These are phyloP conservation scores for Telmatherina bonti DNA, from an alignment of 2,797 vertebrate genomes.

Conservation along the genomic window DNA sequence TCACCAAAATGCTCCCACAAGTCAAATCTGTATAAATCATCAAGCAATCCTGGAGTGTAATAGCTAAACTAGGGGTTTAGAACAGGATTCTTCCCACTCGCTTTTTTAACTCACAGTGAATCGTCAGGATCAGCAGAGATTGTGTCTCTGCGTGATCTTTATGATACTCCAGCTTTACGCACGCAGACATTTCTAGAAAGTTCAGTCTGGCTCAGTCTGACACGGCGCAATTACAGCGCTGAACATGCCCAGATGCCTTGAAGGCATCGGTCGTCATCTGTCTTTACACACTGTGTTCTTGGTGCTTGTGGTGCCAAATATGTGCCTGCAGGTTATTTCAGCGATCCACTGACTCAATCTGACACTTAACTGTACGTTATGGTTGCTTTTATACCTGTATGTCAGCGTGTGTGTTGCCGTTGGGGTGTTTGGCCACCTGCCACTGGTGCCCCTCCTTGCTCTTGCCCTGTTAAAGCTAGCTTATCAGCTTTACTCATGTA, in stretches of 20 bases:
- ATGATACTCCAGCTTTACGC: not conserved
- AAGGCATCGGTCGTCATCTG: slow-evolving; percentile 24
- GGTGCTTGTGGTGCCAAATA: not conserved
- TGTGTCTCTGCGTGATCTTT: not conserved
- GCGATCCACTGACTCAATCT: slow-evolving; percentile 15
- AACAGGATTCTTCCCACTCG: not conserved
- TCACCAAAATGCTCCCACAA: slow-evolving; percentile 18
- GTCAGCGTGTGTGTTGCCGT: not conserved
- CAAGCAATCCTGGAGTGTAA: slow-evolving; percentile 11
- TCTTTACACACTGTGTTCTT: slow-evolving; percentile 1
- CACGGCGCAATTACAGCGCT: slow-evolving; percentile 29
- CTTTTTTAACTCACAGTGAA: not conserved
- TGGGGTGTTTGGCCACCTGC: slow-evolving; percentile 13
- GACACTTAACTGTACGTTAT: not conserved
- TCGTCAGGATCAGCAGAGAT: slow-evolving; percentile 5
- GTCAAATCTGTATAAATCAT: not conserved
- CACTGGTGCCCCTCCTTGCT: not conserved
- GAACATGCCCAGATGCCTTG: slow-evolving; percentile 1
- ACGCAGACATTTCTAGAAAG: slow-evolving; percentile 8
- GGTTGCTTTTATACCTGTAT: slow-evolving; percentile 18
- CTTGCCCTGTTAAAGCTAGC: not conserved
- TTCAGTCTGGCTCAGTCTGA: slow-evolving; percentile 9
- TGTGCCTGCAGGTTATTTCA: slow-evolving; percentile 20
- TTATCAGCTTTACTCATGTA: slow-evolving; percentile 19
- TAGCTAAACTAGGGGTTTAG: not conserved